A percentile compares a stretch with the other conserved stretches of the same genome.
Conservation (phyloP, 2,797 vertebrate species). For the Pangasius krempfi region DNA sequence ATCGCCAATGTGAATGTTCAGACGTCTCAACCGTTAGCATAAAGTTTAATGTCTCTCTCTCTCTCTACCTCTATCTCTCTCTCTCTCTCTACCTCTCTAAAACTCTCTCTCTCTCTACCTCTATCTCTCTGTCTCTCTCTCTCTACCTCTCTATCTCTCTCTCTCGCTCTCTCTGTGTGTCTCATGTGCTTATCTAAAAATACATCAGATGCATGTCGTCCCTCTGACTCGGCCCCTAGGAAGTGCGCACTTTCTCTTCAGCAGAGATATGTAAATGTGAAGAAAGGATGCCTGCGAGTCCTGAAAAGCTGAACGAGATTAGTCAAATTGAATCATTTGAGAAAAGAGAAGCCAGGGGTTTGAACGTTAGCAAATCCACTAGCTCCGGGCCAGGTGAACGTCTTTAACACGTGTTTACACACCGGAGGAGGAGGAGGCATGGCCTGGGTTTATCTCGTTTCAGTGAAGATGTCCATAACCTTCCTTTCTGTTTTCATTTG, state of each 20-base stretch:
- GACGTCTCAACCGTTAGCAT: background rate
- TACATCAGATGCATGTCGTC: slow-evolving; percentile 80
- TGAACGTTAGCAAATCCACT: slow-evolving; percentile 80
- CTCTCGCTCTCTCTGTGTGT: background rate
- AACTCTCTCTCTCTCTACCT: background rate
- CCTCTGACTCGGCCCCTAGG: slow-evolving; percentile 72
- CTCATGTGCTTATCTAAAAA: slow-evolving; percentile 68
- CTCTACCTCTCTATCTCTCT: background rate
- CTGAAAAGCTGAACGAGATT: slow-evolving; percentile 85
- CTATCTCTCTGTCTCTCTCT: background rate
- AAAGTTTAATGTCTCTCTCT: slow-evolving; percentile 36
- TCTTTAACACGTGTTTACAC: slow-evolving; percentile 72
- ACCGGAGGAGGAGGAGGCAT: slow-evolving; percentile 50
- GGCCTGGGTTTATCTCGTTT: slow-evolving; percentile 43
- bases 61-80: slow-evolving; percentile 4
- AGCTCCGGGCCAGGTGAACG: slow-evolving; percentile 77
- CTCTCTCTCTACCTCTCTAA: background rate
- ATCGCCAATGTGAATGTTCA: slow-evolving; percentile 14
- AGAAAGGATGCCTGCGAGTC: slow-evolving; percentile 79
- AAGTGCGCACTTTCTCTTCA: slow-evolving; percentile 64
- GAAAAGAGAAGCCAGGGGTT: slow-evolving; percentile 80
- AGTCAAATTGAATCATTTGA: slow-evolving; percentile 85
- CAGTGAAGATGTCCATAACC: background rate
- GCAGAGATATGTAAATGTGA: slow-evolving; percentile 82
- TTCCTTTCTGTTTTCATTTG: slow-evolving; percentile 60